A percentile compares a stretch with the other conserved stretches of the same genome.
Conservation (phyloP, 2,888 invertebrate genomes). For the Leptinotarsa rubiginosa region DNA sequence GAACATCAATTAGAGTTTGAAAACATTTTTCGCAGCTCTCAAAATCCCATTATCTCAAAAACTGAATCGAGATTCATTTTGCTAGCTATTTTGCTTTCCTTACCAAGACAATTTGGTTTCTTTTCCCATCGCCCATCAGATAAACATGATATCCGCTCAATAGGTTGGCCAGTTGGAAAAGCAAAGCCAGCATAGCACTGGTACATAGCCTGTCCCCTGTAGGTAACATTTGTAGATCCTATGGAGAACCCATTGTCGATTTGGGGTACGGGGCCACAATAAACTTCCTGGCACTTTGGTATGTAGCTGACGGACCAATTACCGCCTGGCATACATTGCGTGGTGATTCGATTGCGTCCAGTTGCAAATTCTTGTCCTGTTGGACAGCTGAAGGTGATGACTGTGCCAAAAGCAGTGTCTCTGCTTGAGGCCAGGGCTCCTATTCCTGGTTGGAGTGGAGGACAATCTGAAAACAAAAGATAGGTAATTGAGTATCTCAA, state of each 20-base stretch:
- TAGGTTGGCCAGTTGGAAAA: slow-evolving; percentile 87
- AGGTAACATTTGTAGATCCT: slow-evolving; percentile 95
- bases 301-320: slow-evolving; percentile 94
- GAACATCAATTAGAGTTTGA: no score
- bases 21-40: no score
- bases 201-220: slow-evolving; percentile 91
- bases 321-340: slow-evolving; percentile 89
- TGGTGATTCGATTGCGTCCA: slow-evolving; percentile 84
- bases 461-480: slow-evolving; percentile 77
- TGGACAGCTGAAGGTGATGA: slow-evolving; percentile 91
- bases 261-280: slow-evolving; percentile 97
- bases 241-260: slow-evolving; percentile 98
- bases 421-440: slow-evolving; percentile 91
- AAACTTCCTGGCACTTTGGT: slow-evolving; percentile 95
- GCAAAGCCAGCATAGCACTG: slow-evolving; percentile 97
- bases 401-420: slow-evolving; percentile 91
- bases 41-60: no score
- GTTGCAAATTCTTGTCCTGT: slow-evolving; percentile 94
- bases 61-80: no score
- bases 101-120: slow-evolving; percentile 89
- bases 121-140: slow-evolving; percentile 94
- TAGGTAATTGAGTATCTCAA: neutral
- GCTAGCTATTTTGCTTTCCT: slow-evolving; percentile 40
- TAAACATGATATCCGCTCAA: slow-evolving; percentile 89
- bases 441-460: slow-evolving; percentile 83